These are phyloP conservation scores for Chionis minor DNA, from an alignment of 2,113 vertebrate genomes.

Conservation along the genomic window DNA sequence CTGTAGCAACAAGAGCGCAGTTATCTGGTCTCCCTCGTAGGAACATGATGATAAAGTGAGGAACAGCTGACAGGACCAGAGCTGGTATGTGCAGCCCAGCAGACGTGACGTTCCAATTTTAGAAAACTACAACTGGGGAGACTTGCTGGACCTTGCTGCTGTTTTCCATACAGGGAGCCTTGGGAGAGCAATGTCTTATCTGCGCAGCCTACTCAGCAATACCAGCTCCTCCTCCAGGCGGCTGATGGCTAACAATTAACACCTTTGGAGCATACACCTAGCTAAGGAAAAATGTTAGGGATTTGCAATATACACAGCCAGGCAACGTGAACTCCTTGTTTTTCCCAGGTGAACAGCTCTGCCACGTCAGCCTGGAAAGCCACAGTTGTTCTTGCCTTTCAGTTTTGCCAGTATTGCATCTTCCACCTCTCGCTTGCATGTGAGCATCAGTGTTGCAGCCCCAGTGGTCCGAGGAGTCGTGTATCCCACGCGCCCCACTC, in stretches of 20 bases:
- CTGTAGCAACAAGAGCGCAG: background rate
- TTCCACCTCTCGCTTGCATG: background rate
- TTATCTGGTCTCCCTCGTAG: background rate
- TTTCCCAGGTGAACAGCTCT: background rate
- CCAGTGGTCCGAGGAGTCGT: background rate
- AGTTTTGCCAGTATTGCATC: background rate
- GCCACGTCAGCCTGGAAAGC: background rate
- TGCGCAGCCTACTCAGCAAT: background rate
- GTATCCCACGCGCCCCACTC: rapidly evolving
- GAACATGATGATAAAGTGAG: conserved; percentile 48
- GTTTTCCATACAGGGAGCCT: conserved; percentile 27
- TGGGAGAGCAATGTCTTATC: background rate
- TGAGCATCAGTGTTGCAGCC: background rate
- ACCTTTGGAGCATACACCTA: background rate
- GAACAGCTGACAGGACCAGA: conserved; percentile 53
- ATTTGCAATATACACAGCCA: background rate
- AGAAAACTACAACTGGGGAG: conserved; percentile 57
- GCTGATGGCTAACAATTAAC: background rate
- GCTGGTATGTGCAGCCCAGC: conserved; percentile 35
- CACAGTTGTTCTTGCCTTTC: background rate
- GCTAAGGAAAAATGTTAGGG: background rate
- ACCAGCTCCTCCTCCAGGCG: background rate
- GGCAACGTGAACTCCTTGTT: background rate
- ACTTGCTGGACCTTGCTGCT: conserved; percentile 15
- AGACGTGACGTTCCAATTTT: conserved; percentile 52